Conservation (phyloP, 2,113 vertebrate species). For the Notothenia coriiceps region DNA sequence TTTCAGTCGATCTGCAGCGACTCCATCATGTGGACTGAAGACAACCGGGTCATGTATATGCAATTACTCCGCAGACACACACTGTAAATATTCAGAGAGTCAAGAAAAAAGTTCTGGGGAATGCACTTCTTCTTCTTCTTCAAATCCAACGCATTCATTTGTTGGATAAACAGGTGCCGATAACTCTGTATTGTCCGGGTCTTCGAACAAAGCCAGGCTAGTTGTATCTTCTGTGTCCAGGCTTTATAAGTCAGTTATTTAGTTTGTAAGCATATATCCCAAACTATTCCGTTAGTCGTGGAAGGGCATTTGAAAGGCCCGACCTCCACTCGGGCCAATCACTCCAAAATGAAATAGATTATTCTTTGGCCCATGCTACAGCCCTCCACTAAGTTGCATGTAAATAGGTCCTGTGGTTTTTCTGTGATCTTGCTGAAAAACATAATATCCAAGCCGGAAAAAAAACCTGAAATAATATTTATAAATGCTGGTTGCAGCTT, state of each 20-base stretch:
- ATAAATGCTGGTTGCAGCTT: not conserved
- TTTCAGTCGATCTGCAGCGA: slow-evolving; percentile 1
- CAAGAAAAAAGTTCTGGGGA: not conserved
- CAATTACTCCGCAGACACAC: not conserved
- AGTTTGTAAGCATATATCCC: not conserved
- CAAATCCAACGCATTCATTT: no score
- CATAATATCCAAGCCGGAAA: no score
- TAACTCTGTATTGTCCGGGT: no score
- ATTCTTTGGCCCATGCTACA: no score
- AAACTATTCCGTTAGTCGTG: not conserved
- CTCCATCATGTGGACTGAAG: not conserved
- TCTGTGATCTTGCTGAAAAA: no score
- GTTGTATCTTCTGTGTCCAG: not conserved
- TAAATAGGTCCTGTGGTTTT: no score
- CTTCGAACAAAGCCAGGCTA: not conserved
- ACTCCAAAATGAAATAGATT: no score
- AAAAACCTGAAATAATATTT: no score
- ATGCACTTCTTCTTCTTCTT: not conserved
- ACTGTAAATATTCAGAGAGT: slow-evolving; percentile 9
- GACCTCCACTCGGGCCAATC: no score
- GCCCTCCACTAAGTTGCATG: no score
- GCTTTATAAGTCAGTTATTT: not conserved
- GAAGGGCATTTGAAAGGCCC: no score
- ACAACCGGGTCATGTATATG: slow-evolving; percentile 6
- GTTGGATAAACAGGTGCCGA: no score